Conservation (phyloP, 2,888 invertebrate genomes). For the Adelphocoris suturalis region DNA sequence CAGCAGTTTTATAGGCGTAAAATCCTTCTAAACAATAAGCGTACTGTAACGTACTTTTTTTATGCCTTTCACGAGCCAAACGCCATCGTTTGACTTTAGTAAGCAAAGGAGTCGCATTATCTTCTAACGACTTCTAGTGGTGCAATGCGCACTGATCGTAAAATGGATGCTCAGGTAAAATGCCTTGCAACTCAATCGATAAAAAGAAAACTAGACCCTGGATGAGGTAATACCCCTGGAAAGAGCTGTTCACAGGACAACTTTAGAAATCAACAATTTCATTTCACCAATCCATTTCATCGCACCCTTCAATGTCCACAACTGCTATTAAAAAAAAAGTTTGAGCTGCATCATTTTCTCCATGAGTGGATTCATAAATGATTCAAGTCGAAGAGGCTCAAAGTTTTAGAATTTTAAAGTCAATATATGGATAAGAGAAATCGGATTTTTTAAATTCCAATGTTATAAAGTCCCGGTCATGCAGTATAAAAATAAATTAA, state of each 20-base stretch:
- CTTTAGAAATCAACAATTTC: neutral
- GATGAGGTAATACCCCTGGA: neutral
- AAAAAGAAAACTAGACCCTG: neutral
- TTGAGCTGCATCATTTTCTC: too few relatives aligned
- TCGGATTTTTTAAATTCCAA: too few relatives aligned
- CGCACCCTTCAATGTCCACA: too few relatives aligned
- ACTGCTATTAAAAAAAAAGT: too few relatives aligned
- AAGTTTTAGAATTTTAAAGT: too few relatives aligned
- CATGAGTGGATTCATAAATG: too few relatives aligned
- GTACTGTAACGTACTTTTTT: conserved; percentile 33
- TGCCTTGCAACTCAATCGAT: neutral
- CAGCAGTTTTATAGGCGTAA: conserved; percentile 15
- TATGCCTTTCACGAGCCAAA: neutral
- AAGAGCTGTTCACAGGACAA: neutral
- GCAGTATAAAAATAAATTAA: too few relatives aligned
- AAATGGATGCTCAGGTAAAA: neutral
- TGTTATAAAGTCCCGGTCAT: too few relatives aligned
- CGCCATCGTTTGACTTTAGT: conserved; percentile 1
- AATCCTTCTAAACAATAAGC: neutral
- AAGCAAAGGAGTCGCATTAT: neutral
- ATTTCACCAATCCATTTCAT: neutral
- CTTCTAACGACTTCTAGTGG: conserved; percentile 19
- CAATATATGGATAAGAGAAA: too few relatives aligned
- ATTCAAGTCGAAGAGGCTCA: too few relatives aligned
- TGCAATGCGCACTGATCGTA: conserved; percentile 5